phyloP scores from a whole-genome alignment of 2,113 vertebrate species.

The Aptenodytes patagonicus region DNA sequence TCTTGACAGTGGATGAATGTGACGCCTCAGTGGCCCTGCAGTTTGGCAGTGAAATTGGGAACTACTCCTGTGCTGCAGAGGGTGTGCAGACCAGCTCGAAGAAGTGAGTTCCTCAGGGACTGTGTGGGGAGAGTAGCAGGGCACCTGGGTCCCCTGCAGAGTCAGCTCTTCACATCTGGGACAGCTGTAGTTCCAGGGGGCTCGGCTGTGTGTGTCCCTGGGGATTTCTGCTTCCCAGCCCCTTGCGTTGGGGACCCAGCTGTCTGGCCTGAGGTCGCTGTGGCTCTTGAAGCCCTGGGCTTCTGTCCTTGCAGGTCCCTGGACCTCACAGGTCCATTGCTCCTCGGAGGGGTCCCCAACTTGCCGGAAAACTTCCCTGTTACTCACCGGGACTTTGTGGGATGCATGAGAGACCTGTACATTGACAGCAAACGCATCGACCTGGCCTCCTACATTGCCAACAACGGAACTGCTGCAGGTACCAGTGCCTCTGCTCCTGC shows the following conservation, averaged over 20 bases:
- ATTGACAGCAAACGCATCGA: constrained; percentile 91
- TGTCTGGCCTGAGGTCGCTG: neutral
- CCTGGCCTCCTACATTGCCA: constrained; percentile 92
- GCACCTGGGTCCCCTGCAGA: neutral
- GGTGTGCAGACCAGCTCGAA: constrained; percentile 95
- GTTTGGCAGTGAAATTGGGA: constrained; percentile 89
- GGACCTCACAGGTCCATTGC: constrained; percentile 95
- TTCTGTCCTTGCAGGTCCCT: constrained; percentile 81
- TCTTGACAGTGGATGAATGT: constrained; percentile 92
- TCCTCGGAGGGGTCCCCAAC: constrained; percentile 95
- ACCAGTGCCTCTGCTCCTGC: neutral
- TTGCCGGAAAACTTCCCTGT: constrained; percentile 95
- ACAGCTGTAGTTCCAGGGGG: neutral
- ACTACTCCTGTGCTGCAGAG: constrained; percentile 94
- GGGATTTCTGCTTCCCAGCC: neutral
- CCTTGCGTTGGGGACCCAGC: neutral
- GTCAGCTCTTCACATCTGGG: neutral
- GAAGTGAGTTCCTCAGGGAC: constrained; percentile 82
- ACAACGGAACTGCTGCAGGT: constrained; percentile 93
- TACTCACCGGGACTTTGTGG: constrained; percentile 89
- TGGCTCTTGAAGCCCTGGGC: neutral
- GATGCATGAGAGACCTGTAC: constrained; percentile 95
- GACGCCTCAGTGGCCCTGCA: constrained; percentile 89
- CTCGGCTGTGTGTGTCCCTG: neutral
- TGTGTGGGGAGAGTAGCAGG: neutral